Evolutionary conservation across 2,113 vertebrate species (phyloP), one percentile per base, ranked within the genome.

Genomic region (Arvicanthis niloticus): DNA sequence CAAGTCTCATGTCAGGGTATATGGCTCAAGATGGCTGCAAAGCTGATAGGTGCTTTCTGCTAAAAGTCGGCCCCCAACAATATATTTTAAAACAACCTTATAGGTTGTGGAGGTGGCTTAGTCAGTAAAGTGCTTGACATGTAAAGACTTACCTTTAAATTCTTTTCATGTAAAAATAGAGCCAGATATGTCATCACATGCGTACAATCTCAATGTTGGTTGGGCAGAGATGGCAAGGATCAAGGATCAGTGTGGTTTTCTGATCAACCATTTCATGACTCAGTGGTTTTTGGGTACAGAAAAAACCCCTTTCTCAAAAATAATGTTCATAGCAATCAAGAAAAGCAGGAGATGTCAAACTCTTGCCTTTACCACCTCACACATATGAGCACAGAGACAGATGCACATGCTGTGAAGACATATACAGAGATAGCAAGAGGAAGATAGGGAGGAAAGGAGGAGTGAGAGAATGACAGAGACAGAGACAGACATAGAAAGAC

Each of bases 101-200:
- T 0, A 53, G 31, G 8, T 11, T 24, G 3, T 12, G 0, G 31
- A 37, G 4, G 3, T 51, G 45, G 19, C 5, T 70, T 21, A 8
- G 10, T 87, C 29, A 37, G 29, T 67, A 65, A 67, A 48, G 42
- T 67, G 3, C 17, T 48, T 22, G 62, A 34, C 26, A 65, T 34
- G 16, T 4, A 45, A 86, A 48, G 11, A 68, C 65, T 22, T 68
- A 5, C 7, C 0, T 70, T 70, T 3, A 48, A 37, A 51, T 53
- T 21, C 3, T 48, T 51, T 5, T 37, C 0, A 2, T 68, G 34
- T 88, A 70, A n/a, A n/a, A 70, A 16, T 22, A 26, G 31, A 68
- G 1, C 11, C 34, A n/a, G 31, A 88, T 9, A 37, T 53, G 65
- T 7, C 3, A 26, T 34, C 21, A 16, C 7, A 8, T 51, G 8